Evolutionary conservation across 2,888 invertebrate species (phyloP).

Genomic region (Lasius platythorax): DNA sequence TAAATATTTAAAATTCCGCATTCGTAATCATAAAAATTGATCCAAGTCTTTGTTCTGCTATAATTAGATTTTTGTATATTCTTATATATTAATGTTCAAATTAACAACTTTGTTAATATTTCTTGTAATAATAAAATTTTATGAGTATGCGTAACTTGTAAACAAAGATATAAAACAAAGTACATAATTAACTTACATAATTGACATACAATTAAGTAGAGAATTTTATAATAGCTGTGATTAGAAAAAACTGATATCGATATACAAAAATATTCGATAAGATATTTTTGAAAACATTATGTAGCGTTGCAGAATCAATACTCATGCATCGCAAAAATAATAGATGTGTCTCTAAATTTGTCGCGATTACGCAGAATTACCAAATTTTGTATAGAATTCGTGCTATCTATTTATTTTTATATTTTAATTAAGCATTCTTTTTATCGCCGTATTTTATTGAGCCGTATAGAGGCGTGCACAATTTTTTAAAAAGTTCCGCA

Average conservation of each 20-base stretch:
- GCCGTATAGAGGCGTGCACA: neutral
- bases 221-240: neutral
- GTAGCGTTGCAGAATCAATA: too few relatives aligned
- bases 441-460: slow-evolving; percentile 33
- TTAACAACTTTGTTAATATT: neutral
- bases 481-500: slow-evolving; percentile 49
- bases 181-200: neutral
- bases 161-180: neutral
- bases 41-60: neutral
- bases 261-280: too few relatives aligned
- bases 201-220: neutral
- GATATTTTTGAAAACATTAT: too few relatives aligned
- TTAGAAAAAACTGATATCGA: neutral
- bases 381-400: neutral
- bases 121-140: neutral
- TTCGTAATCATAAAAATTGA: neutral
- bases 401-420: neutral
- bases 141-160: neutral
- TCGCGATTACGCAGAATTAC: neutral
- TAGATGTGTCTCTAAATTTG: neutral
- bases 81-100: neutral
- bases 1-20: neutral
- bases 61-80: neutral
- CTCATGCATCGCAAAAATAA: neutral
- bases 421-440: slow-evolving; percentile 20